A percentile compares a stretch with the other conserved stretches of the same genome.
Conservation (phyloP, 2,888 invertebrate species). For the Acanthoscelides obtectus region DNA sequence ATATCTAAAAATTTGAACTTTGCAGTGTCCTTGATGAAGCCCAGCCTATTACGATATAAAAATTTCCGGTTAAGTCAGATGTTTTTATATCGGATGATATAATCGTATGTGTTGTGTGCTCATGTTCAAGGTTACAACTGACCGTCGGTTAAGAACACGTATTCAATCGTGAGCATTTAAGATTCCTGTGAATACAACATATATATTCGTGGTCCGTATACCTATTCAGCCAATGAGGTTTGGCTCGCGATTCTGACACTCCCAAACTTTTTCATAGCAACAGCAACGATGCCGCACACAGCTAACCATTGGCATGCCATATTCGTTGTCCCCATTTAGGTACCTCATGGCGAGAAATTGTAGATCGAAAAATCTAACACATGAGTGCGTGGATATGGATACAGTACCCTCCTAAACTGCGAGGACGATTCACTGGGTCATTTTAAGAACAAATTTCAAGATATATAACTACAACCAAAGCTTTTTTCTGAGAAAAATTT, state of each 20-base stretch:
- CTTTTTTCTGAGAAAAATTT: too few relatives aligned
- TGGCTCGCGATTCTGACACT: constrained; percentile 34
- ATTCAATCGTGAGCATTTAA: constrained; percentile 28
- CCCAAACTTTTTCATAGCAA: constrained; percentile 39
- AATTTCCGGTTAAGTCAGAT: constrained; percentile 11
- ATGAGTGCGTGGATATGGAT: too few relatives aligned
- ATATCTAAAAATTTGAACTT: background rate
- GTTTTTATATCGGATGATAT: constrained; percentile 31
- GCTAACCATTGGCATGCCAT: constrained; percentile 15
- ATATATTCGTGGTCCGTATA: constrained; percentile 24
- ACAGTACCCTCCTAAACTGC: too few relatives aligned
- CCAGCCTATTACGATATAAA: background rate
- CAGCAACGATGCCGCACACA: constrained; percentile 34
- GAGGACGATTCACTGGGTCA: too few relatives aligned
- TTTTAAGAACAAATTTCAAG: too few relatives aligned
- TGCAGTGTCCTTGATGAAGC: background rate
- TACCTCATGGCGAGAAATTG: too few relatives aligned
- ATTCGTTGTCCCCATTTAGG: background rate
- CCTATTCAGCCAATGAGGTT: constrained; percentile 29
- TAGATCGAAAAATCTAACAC: too few relatives aligned
- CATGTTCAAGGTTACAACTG: background rate
- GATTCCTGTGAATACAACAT: constrained; percentile 22
- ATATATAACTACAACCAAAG: too few relatives aligned
- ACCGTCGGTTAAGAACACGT: constrained; percentile 17
- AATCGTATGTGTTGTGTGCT: constrained; percentile 8